A percentile compares a stretch with the other conserved stretches of the same genome.
These are phyloP conservation scores for Scrobipalpa costella DNA, from an alignment of 2,888 invertebrate species.

Conservation along the genomic window DNA sequence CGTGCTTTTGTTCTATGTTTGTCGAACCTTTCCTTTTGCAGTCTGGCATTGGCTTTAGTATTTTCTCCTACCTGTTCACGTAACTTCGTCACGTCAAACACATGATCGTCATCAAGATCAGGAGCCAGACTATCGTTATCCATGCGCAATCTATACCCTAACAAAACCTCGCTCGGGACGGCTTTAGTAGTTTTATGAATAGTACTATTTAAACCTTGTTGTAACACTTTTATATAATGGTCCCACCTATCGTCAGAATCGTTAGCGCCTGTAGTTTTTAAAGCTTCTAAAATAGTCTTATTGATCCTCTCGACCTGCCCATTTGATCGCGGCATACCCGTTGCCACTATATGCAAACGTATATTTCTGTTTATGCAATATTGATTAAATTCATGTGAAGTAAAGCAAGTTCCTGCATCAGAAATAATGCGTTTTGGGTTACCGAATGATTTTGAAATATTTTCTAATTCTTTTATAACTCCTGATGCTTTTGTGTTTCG, in stretches of 20 bases:
- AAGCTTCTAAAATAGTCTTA: slow-evolving; percentile 36
- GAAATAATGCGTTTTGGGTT: slow-evolving; percentile 32
- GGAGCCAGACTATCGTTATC: slow-evolving; percentile 7
- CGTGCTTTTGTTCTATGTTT: slow-evolving; percentile 1
- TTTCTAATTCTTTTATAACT: slow-evolving; percentile 23
- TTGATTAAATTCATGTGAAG: slow-evolving; percentile 26
- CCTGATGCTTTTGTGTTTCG: slow-evolving; percentile 25
- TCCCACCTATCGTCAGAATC: slow-evolving; percentile 42
- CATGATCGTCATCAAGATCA: not conserved
- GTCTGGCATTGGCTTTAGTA: not conserved
- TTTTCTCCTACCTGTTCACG: not conserved
- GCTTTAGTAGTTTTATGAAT: slow-evolving; percentile 13
- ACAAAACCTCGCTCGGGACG: slow-evolving; percentile 2
- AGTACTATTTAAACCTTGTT: slow-evolving; percentile 9
- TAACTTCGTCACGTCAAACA: slow-evolving; percentile 9
- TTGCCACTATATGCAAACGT: slow-evolving; percentile 32
- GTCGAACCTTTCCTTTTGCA: slow-evolving; percentile 2
- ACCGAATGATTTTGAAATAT: slow-evolving; percentile 31
- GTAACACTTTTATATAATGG: slow-evolving; percentile 24
- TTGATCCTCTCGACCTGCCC: no score
- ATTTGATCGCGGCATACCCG: slow-evolving; percentile 35
- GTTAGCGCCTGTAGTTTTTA: slow-evolving; percentile 37
- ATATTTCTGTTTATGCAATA: slow-evolving; percentile 30
- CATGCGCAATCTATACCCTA: slow-evolving; percentile 9
- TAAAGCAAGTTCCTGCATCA: slow-evolving; percentile 33